Evolutionary conservation across 1,140 invertebrate genomes (phyloP).

Genomic region (Leptinotarsa texana): DNA sequence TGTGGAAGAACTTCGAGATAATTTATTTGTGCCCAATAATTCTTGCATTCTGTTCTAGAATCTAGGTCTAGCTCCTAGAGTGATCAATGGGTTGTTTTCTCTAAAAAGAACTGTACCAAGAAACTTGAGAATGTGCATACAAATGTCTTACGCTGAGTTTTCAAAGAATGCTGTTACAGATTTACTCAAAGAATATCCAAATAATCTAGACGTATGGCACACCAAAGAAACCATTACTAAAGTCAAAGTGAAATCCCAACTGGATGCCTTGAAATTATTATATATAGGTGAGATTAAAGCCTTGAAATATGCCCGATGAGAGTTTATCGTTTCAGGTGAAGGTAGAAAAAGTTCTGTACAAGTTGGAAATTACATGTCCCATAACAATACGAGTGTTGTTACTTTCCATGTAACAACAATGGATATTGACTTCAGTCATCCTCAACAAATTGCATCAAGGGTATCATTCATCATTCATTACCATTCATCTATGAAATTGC

Average conservation of each 20-base stretch:
- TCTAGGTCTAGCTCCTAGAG: conserved; percentile 44
- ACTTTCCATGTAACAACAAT: conserved; percentile 42
- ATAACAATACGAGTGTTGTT: conserved; percentile 40
- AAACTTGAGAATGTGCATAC: conserved; percentile 40
- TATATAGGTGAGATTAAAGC: conserved; percentile 36
- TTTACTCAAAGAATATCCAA: conserved; percentile 38
- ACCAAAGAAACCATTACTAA: conserved; percentile 28
- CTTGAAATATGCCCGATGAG: not conserved
- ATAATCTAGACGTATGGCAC: conserved; percentile 23
- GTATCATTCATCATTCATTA: conserved; percentile 23
- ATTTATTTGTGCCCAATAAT: not conserved
- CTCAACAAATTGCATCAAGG: conserved; percentile 35
- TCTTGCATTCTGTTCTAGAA: conserved; percentile 35
- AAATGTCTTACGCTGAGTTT: conserved; percentile 47
- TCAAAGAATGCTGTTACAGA: conserved; percentile 38
- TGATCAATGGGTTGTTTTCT: conserved; percentile 36
- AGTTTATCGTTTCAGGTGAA: conserved; percentile 41
- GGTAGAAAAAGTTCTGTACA: conserved; percentile 40
- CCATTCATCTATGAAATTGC: too few relatives aligned
- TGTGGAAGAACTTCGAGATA: too few relatives aligned
- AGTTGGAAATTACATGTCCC: conserved; percentile 36
- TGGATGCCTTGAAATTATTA: conserved; percentile 38
- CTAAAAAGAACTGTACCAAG: conserved; percentile 35
- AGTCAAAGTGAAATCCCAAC: conserved; percentile 30
- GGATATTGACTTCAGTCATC: conserved; percentile 39